Base-by-base conservation (phyloP, 2,888 invertebrate genomes). In the Synergus umbraculus region DNA sequence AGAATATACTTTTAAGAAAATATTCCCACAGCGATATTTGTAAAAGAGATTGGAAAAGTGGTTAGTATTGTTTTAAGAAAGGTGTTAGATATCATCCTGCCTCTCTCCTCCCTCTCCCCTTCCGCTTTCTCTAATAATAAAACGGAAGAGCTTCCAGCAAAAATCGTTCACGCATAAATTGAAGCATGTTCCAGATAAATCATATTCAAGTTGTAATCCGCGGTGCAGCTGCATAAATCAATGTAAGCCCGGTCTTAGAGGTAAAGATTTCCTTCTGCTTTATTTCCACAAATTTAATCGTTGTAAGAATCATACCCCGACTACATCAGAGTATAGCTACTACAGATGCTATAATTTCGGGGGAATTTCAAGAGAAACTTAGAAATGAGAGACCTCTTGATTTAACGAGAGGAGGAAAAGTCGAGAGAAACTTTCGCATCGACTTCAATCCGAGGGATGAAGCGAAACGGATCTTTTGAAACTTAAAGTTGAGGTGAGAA, bases 231-330 rank as follows among this genome's bases (percentile, higher is more conserved):
- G 41, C 44, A 41, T 67, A 44, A 67, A 67, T 67, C 44, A 46
- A 67, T 12, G 41, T 44, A 67, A 67, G 44, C 67, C 43, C 13
- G 44, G 41, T 22, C 43, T 67, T 46, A 67, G 43, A 67, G 41
- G 67, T 15, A 41, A 10, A 4, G 41, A 41, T 41, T 46, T 44
- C 41, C 41, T 67, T 67, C 67, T 44, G 43, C 22, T 44, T 22
- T 44, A 44, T 44, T 67, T 60, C 60, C 12, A 5, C 22, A 18
- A 67, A 67, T 44, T 44, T 67, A 67, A 67, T 67, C 67, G 67
- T 13, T 22, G 12, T 12, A 67, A 66, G 66, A 9, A 66, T 66
- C 43, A 67, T 46, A 46, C 46, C 46, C 46, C 67, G 10, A 12
- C 18, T 22, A 13, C 41, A 66, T 12, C 18, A 67, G 67, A 46